Conservation (phyloP, 2,888 invertebrate species). For the Maniola hyperantus region DNA sequence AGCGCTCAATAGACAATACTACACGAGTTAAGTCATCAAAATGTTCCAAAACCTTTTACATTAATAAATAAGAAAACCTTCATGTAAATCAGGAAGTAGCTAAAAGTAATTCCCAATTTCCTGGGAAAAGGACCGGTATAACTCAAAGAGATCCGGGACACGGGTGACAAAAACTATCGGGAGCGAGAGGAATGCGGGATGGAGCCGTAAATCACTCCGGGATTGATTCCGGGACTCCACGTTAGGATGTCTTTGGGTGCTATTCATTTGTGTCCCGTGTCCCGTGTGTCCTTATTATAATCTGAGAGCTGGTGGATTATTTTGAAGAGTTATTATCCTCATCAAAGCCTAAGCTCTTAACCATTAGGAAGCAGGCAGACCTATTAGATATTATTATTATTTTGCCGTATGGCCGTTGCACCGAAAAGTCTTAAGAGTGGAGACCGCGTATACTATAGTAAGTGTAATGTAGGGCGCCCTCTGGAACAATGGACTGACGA, state of each 20-base stretch:
- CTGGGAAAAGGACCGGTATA: constrained; percentile 43
- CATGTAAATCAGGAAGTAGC: constrained; percentile 43
- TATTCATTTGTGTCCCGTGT: constrained; percentile 40
- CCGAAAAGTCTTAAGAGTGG: too few species aligned
- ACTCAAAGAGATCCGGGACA: constrained; percentile 44
- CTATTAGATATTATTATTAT: too few species aligned
- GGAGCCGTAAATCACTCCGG: constrained; percentile 47
- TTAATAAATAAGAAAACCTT: constrained; percentile 20
- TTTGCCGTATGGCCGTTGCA: too few species aligned
- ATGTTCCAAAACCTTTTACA: neutral
- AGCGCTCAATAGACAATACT: too few species aligned
- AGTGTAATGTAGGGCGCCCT: too few species aligned
- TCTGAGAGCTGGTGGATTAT: neutral
- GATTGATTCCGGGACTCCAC: constrained; percentile 46
- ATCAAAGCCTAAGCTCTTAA: too few species aligned
- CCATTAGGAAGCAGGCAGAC: too few species aligned
- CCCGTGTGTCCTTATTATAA: constrained; percentile 1
- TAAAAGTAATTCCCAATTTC: constrained; percentile 46
- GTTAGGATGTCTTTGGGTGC: constrained; percentile 39
- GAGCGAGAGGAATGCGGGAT: constrained; percentile 46
- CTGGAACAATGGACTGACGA: too few species aligned
- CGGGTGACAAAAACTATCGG: constrained; percentile 50
- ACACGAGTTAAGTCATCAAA: neutral
- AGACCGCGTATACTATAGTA: too few species aligned
- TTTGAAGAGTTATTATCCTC: neutral